Percentiles rank a stretch among this genome's conserved stretches.
Evolutionary conservation across 2,797 vertebrate genomes (phyloP).

Genomic region (Mormyrops attenuatus): DNA sequence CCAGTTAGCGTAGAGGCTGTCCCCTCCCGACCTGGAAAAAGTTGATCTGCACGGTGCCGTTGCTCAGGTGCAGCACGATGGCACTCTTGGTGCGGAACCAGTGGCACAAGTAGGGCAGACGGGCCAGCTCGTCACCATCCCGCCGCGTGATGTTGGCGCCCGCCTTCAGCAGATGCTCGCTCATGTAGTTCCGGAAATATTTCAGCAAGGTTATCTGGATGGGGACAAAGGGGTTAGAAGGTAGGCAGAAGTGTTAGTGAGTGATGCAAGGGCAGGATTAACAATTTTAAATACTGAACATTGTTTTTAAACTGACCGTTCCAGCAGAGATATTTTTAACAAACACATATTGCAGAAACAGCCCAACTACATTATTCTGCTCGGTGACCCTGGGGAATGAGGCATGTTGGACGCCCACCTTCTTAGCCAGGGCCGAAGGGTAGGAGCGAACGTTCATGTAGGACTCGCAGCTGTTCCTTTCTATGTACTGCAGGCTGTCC

Average conservation of each 20-base stretch:
- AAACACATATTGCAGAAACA: neutral
- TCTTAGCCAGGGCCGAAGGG: slow-evolving; percentile 76
- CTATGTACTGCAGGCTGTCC: slow-evolving; percentile 93
- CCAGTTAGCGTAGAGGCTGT: neutral
- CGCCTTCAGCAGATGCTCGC: slow-evolving; percentile 90
- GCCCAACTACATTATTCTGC: neutral
- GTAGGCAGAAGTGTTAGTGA: neutral
- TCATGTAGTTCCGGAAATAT: slow-evolving; percentile 98
- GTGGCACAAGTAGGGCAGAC: slow-evolving; percentile 84
- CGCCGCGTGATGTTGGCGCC: slow-evolving; percentile 88
- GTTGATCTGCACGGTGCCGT: slow-evolving; percentile 94
- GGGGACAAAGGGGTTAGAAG: neutral
- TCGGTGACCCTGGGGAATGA: neutral
- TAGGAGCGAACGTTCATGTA: slow-evolving; percentile 79
- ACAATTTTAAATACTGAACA: neutral
- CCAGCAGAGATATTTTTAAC: too few species aligned
- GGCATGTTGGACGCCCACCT: slow-evolving; percentile 60
- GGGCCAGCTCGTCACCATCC: slow-evolving; percentile 88
- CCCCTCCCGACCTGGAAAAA: slow-evolving; percentile 84
- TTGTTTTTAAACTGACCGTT: neutral
- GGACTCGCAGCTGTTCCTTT: slow-evolving; percentile 74
- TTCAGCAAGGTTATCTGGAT: slow-evolving; percentile 85
- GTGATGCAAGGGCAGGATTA: neutral
- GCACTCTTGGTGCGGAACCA: slow-evolving; percentile 97
- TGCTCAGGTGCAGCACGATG: slow-evolving; percentile 92